These are phyloP conservation scores for Daphoenositta chrysoptera DNA, from an alignment of 2,113 vertebrate genomes.

Conservation along the genomic window DNA sequence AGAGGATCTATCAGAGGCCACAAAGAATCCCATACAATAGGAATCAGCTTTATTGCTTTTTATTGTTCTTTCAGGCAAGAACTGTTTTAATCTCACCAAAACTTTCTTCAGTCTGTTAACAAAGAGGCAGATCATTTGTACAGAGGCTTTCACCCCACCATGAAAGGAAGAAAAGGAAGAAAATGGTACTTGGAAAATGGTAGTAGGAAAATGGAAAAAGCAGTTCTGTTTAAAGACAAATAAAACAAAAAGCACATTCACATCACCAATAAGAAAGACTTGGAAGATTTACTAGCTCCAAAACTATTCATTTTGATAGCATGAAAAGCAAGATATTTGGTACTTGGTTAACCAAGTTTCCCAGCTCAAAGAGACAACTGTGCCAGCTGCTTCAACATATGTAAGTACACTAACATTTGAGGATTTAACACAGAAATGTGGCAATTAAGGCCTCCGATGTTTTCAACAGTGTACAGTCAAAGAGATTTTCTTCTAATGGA, in stretches of 20 bases:
- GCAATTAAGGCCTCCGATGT: not conserved
- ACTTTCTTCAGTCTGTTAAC: not conserved
- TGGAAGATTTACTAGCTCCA: not conserved
- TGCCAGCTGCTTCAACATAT: not conserved
- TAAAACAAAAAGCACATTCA: not conserved
- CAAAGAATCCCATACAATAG: not conserved
- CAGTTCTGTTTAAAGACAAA: not conserved
- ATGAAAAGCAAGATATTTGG: not conserved
- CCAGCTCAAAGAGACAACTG: not conserved
- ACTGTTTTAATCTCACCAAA: not conserved
- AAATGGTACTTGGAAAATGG: not conserved
- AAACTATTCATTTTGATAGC: not conserved
- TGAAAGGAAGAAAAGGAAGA: not conserved
- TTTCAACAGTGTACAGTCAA: not conserved
- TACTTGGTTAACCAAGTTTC: not conserved
- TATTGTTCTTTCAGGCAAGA: slow-evolving; percentile 17
- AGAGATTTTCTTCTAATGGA: slow-evolving; percentile 42
- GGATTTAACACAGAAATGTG: not conserved
- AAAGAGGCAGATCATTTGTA: not conserved
- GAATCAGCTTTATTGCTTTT: slow-evolving; percentile 18
- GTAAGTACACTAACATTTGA: not conserved
- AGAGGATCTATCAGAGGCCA: not conserved
- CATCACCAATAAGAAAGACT: not conserved
- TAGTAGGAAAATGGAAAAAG: not conserved
- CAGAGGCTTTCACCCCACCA: not conserved